phyloP scores from a whole-genome alignment of 2,888 invertebrate species.

The Syrista parreyssii region DNA sequence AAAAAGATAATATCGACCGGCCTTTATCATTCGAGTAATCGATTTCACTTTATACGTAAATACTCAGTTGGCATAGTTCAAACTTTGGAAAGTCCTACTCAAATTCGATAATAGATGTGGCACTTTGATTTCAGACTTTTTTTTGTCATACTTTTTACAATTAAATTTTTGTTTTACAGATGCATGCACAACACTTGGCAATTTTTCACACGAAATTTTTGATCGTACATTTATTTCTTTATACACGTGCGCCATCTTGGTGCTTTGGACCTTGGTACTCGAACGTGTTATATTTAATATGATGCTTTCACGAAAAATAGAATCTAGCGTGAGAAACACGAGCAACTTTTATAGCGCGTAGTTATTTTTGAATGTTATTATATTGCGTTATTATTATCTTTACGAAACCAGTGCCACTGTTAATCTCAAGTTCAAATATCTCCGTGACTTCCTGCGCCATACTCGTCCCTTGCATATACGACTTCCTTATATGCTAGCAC shows the following conservation, averaged over 20 bases:
- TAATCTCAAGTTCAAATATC: neutral
- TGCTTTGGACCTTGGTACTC: neutral
- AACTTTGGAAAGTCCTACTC: neutral
- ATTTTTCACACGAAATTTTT: neutral
- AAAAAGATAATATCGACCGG: neutral
- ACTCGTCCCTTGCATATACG: neutral
- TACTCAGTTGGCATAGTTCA: neutral
- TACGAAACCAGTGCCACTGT: neutral
- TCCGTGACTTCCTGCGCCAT: neutral
- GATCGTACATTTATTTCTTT: neutral
- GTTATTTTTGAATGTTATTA: neutral
- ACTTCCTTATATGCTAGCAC: neutral
- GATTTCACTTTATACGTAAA: neutral
- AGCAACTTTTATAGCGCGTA: neutral
- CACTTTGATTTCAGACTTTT: neutral
- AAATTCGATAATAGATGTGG: neutral
- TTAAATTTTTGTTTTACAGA: too few species aligned
- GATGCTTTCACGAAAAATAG: neutral
- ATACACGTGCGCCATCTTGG: neutral
- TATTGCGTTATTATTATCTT: neutral
- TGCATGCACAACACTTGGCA: neutral
- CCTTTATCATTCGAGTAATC: neutral
- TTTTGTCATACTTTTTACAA: too few species aligned
- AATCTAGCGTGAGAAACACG: neutral
- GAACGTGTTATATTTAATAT: neutral